A percentile compares a stretch with the other conserved stretches of the same genome.
Conservation (phyloP, 2,888 invertebrate species). For the Adineta ricciae region DNA sequence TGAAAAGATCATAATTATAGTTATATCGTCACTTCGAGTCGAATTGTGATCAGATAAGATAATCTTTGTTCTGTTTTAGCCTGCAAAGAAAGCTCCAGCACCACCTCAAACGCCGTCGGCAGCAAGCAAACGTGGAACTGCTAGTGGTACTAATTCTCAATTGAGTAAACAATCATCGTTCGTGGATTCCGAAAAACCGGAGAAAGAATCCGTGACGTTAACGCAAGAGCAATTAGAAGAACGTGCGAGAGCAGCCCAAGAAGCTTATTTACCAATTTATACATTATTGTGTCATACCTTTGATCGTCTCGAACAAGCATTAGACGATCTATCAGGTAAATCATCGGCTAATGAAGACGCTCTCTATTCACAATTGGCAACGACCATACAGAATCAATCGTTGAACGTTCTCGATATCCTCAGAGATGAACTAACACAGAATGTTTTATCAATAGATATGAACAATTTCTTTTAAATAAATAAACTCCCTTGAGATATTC, state of each 20-base stretch:
- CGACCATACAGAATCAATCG: conserved; percentile 4
- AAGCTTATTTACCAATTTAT: neutral
- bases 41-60: neutral
- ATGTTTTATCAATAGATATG: neutral
- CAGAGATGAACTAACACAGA: conserved; percentile 2
- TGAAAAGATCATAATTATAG: neutral
- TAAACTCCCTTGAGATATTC: neutral
- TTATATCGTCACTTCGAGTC: neutral
- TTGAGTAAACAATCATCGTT: neutral
- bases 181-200: neutral
- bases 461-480: neutral
- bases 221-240: conserved; percentile 3
- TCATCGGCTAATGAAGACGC: neutral
- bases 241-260: neutral
- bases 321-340: neutral
- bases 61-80: neutral
- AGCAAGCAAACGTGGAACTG: neutral
- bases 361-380: neutral
- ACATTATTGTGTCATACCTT: conserved; percentile 3
- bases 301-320: neutral
- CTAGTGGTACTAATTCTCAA: neutral
- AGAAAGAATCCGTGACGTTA: neutral
- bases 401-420: neutral
- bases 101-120: neutral
- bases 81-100: neutral